Conservation (phyloP, 1,140 invertebrate genomes). For the Apocrypta bakeri region DNA sequence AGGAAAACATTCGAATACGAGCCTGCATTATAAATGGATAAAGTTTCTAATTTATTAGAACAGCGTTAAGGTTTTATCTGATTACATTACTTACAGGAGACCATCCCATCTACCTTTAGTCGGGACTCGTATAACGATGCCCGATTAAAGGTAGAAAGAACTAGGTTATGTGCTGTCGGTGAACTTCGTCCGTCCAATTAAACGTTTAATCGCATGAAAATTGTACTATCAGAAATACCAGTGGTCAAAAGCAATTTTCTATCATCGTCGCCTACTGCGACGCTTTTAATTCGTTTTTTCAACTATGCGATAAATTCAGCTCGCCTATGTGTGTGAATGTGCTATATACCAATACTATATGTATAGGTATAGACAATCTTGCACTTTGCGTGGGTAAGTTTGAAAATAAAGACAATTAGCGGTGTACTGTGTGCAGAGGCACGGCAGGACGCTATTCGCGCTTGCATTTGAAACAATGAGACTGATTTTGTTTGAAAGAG, state of each 20-base stretch:
- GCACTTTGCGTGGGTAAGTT: background rate
- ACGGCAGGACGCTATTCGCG: background rate
- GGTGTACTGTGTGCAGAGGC: background rate
- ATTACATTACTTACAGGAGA: background rate
- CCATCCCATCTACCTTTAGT: background rate
- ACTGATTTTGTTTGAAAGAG: constrained; percentile 9
- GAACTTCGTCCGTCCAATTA: background rate
- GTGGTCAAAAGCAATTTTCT: background rate
- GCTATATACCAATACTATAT: too few species aligned
- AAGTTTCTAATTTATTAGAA: background rate
- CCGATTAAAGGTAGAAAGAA: background rate
- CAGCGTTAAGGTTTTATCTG: background rate
- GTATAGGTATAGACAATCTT: too few species aligned
- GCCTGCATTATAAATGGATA: background rate
- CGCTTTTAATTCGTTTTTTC: background rate
- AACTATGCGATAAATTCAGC: background rate
- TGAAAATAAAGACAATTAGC: constrained; percentile 6
- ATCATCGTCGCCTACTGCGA: too few species aligned
- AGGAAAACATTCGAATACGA: background rate
- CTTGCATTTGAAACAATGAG: constrained; percentile 18
- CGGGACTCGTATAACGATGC: background rate
- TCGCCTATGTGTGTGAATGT: background rate
- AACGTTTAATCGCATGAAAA: background rate
- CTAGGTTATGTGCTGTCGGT: background rate
- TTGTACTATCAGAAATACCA: background rate